Percentiles rank a stretch among this genome's conserved stretches.
Evolutionary conservation across 2,888 invertebrate species (phyloP).

Genomic region (Pocota personata): DNA sequence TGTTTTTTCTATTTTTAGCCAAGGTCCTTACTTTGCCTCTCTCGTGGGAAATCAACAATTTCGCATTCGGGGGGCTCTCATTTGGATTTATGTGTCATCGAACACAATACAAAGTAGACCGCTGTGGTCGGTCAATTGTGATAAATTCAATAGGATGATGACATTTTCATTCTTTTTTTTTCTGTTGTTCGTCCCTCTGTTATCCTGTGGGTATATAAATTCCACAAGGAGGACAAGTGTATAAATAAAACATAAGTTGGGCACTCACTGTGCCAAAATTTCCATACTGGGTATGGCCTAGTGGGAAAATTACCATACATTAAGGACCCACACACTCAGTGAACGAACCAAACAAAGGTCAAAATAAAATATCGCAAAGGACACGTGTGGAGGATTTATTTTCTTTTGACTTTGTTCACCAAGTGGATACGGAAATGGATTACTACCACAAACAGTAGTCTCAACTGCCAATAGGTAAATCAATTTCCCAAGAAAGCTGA

Average conservation of each 20-base stretch:
- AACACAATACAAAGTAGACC: not conserved
- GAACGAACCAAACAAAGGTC: constrained; percentile 40
- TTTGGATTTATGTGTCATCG: constrained; percentile 8
- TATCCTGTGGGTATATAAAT: constrained; percentile 16
- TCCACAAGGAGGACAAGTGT: not conserved
- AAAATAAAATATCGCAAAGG: constrained; percentile 31
- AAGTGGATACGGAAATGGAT: not conserved
- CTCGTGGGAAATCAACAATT: constrained; percentile 57
- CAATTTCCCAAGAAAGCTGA: constrained; percentile 3
- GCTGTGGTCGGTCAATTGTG: constrained; percentile 21
- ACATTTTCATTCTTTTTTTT: not conserved
- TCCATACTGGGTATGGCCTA: not conserved
- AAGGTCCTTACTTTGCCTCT: not conserved
- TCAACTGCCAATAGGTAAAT: not conserved
- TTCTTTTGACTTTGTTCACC: not conserved
- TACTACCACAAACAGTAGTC: not conserved
- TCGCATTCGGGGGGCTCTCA: constrained; percentile 19
- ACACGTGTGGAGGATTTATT: constrained; percentile 10
- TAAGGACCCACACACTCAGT: constrained; percentile 12
- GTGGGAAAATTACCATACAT: constrained; percentile 25
- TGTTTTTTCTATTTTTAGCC: constrained; percentile 37
- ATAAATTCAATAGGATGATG: constrained; percentile 39
- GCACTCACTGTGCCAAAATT: not conserved
- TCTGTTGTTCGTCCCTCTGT: not conserved
- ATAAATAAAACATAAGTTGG: constrained; percentile 40